phyloP scores from a whole-genome alignment of 2,888 invertebrate genomes.

The Eupithecia vulgata region DNA sequence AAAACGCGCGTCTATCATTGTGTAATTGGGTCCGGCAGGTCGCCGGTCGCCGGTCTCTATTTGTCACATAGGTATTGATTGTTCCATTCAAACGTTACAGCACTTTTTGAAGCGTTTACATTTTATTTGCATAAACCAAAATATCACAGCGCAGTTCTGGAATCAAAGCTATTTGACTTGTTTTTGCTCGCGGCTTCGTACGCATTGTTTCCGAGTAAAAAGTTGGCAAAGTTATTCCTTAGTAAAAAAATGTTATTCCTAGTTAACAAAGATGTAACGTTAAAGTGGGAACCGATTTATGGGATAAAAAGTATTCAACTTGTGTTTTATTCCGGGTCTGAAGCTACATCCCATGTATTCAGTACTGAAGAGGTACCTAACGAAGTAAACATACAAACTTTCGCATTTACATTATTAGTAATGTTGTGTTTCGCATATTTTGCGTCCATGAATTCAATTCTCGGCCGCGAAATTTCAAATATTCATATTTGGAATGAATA shows the following conservation, averaged over 20 bases:
- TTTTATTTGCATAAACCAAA: neutral
- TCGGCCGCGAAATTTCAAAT: constrained; percentile 53
- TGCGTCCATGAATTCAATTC: constrained; percentile 75
- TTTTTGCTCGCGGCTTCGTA: neutral
- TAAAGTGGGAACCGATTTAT: neutral
- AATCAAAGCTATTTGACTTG: neutral
- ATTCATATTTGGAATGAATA: constrained; percentile 64
- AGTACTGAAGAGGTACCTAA: neutral
- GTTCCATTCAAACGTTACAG: constrained; percentile 35
- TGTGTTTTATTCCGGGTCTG: neutral
- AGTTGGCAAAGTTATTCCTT: too few species aligned
- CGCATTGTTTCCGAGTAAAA: neutral
- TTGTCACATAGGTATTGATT: constrained; percentile 72
- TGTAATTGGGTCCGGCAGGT: constrained; percentile 73
- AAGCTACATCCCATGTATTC: neutral
- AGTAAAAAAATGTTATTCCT: too few species aligned
- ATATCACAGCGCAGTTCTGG: neutral
- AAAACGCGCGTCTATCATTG: constrained; percentile 69
- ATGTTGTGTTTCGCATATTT: constrained; percentile 18
- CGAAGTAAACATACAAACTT: neutral
- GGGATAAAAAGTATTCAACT: neutral
- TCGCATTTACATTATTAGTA: neutral
- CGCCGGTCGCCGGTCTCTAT: too few species aligned
- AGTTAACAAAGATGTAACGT: neutral
- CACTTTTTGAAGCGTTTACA: neutral